Evolutionary conservation across 2,797 vertebrate genomes (phyloP).

Genomic region (Tarsius wallacei): DNA sequence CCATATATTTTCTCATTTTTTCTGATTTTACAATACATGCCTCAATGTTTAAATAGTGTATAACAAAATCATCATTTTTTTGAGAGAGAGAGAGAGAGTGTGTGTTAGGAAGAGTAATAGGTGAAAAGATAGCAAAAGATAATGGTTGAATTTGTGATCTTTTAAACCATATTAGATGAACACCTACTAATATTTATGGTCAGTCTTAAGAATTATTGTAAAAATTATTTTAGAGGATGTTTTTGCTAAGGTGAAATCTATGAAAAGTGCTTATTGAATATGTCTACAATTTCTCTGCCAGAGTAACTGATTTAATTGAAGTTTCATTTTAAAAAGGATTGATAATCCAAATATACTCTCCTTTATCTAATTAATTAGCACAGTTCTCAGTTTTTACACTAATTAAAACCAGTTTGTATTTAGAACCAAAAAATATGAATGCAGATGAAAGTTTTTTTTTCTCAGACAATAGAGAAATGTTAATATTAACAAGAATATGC

Average conservation of each 20-base stretch:
- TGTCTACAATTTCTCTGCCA: constrained; percentile 26
- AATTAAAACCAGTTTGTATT: constrained; percentile 80
- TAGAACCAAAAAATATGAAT: constrained; percentile 51
- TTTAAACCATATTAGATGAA: neutral
- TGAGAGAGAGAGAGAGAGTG: too few species aligned
- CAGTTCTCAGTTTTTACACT: constrained; percentile 63
- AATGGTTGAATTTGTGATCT: neutral
- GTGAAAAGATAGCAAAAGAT: neutral
- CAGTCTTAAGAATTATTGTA: neutral
- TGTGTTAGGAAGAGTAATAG: too few species aligned
- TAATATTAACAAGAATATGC: constrained; percentile 67
- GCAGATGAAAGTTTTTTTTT: constrained; percentile 1
- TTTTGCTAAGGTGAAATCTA: neutral
- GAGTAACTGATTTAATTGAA: constrained; percentile 71
- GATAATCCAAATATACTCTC: constrained; percentile 61
- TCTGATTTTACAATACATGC: neutral
- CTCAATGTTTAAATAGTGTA: neutral
- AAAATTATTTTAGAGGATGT: constrained; percentile 32
- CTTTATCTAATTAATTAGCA: constrained; percentile 76
- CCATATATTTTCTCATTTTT: neutral
- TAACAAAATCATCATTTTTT: neutral
- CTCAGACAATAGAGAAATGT: constrained; percentile 13
- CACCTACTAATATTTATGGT: neutral
- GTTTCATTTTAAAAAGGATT: constrained; percentile 72
- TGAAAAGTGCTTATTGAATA: constrained; percentile 42